These are phyloP conservation scores for Alviniconcha strummeri DNA, from an alignment of 2,888 invertebrate genomes.

Conservation along the genomic window DNA sequence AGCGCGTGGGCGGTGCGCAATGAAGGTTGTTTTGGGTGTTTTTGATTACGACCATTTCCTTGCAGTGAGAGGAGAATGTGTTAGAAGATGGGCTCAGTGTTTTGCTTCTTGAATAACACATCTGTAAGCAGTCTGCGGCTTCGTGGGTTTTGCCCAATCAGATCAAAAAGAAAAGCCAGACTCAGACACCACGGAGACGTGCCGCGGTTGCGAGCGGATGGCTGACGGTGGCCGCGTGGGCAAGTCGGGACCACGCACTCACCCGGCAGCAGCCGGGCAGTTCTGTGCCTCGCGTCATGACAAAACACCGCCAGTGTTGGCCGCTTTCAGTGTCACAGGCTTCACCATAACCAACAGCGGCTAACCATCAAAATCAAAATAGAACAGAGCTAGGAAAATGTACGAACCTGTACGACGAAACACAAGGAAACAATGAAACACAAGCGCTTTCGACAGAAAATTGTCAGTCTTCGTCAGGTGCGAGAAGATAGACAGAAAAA, in stretches of 20 bases:
- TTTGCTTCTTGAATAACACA: slow-evolving; percentile 23
- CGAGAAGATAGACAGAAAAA: not conserved
- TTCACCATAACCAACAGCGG: too few relatives aligned
- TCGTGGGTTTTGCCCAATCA: slow-evolving; percentile 1
- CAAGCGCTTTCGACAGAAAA: too few relatives aligned
- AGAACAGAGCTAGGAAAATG: too few relatives aligned
- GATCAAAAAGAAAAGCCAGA: not conserved
- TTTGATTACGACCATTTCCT: slow-evolving; percentile 34
- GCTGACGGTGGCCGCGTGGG: not conserved
- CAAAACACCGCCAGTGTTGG: not conserved
- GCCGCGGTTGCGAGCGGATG: too few relatives aligned
- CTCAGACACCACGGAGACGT: not conserved
- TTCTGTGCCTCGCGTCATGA: not conserved
- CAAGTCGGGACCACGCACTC: not conserved
- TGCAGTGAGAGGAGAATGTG: slow-evolving; percentile 28
- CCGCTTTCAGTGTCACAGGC: too few relatives aligned
- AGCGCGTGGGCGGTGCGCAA: slow-evolving; percentile 26
- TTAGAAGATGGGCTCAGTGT: slow-evolving; percentile 10
- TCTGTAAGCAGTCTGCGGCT: slow-evolving; percentile 3
- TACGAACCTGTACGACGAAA: not conserved
- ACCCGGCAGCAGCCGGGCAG: not conserved
- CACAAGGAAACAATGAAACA: not conserved
- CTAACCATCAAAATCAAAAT: too few relatives aligned
- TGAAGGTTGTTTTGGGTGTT: slow-evolving; percentile 25
- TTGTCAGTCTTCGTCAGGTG: too few relatives aligned